Evolutionary conservation across 2,888 invertebrate genomes (phyloP), one percentile per base, ranked within the genome.

Genomic region (Andricus curvator): DNA sequence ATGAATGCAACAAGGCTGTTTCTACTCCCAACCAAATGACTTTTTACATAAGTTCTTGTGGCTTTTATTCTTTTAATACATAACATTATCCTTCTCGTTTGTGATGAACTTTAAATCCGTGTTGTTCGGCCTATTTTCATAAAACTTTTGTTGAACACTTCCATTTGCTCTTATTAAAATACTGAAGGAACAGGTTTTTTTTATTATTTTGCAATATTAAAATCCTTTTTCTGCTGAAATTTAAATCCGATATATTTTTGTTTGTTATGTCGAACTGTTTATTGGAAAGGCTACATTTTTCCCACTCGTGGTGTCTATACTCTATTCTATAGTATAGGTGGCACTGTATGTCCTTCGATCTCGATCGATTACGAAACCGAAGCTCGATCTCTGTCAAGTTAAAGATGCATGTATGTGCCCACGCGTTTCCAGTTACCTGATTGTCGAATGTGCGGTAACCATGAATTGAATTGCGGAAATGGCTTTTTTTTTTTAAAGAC

Each of bases 381-480:
- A n/a, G 51, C 56, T 56, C 74, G 74, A 74, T 74, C 74, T 74
- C 56, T 74, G 33, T 56, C 56, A 56, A 70, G 74, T 60, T 74
- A 56, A 56, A 74, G 74, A 74, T 74, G 37, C 56, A 74, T 74
- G 11, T 74, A 37, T 56, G n/a, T 56, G 56, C 74, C 56, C 74
- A 74, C 74, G 33, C 74, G 37, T 60, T 74, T 74, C 74, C 74
- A 74, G 74, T 74, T 74, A 74, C 56, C 74, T 74, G 74, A 33
- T 74, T 56, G 74, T 74, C 74, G n/a, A 74, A 74, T 74, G 74
- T 74, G 74, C 74, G 33, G 13, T 60, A 56, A 74, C 56, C 56
- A 33, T 74, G 56, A 74, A 74, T 74, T 74, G 33, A 74, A 56
- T 74, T 74, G 74, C 74, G 56, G 74, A 56, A 74, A 51, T 60